These are phyloP conservation scores for Pammene fasciana DNA, from an alignment of 2,888 invertebrate species.

Conservation along the genomic window DNA sequence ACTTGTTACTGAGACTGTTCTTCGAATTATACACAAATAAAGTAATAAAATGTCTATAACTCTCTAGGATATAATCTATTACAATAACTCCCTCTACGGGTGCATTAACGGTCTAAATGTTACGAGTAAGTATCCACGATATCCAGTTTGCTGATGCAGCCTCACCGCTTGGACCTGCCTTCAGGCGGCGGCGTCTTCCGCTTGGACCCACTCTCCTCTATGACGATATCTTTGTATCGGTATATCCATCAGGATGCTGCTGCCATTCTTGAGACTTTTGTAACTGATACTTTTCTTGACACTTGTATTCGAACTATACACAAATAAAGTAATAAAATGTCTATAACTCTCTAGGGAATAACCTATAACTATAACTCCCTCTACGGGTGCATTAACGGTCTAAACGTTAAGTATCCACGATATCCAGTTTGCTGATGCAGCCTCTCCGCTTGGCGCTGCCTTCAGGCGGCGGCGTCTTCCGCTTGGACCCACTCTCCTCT, in stretches of 20 bases:
- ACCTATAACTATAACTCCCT: neutral
- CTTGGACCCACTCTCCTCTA: slow-evolving; percentile 51
- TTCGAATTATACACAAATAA: no score
- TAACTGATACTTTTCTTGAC: no score
- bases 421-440: slow-evolving; percentile 55
- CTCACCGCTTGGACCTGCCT: slow-evolving; percentile 55
- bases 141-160: slow-evolving; percentile 54
- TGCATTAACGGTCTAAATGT: neutral
- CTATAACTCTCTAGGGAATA: no score
- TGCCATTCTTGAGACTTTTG: slow-evolving; percentile 53
- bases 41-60: no score
- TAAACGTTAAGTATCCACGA: slow-evolving; percentile 44
- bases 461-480: slow-evolving; percentile 61
- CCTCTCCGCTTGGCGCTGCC: slow-evolving; percentile 56
- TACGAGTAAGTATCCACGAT: slow-evolving; percentile 49
- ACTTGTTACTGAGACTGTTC: no score
- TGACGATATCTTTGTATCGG: slow-evolving; percentile 67
- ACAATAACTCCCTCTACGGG: neutral
- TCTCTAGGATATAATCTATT: no score
- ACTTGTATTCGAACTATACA: no score
- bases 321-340: no score
- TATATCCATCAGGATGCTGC: slow-evolving; percentile 65
- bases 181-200: slow-evolving; percentile 61
- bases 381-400: neutral
- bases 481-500: slow-evolving; percentile 50